A percentile compares a stretch with the other conserved stretches of the same genome.
These are phyloP conservation scores for Cottoperca gobio DNA, from an alignment of 2,797 vertebrate species.

Conservation along the genomic window DNA sequence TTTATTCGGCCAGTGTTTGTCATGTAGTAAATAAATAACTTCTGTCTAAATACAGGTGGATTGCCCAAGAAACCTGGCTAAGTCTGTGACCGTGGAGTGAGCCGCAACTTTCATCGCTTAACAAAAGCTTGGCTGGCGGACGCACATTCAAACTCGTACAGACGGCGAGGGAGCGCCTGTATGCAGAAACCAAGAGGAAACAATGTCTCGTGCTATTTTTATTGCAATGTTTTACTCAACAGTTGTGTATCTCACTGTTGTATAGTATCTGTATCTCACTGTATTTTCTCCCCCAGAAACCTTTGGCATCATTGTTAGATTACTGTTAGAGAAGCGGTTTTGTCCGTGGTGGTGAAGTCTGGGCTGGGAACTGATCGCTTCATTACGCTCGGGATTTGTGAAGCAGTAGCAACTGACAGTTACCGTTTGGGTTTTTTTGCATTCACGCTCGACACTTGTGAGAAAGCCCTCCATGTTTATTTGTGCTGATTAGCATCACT, in stretches of 20 bases:
- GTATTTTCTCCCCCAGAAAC: conserved; percentile 44
- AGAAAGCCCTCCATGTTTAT: conserved; percentile 20
- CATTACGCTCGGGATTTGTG: conserved; percentile 8
- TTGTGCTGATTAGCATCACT: conserved; percentile 38
- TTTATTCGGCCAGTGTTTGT: conserved; percentile 1
- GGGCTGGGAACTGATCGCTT: conserved; percentile 42
- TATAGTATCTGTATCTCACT: conserved; percentile 51
- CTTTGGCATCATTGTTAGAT: conserved; percentile 28
- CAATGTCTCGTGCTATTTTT: conserved; percentile 61
- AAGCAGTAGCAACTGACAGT: conserved; percentile 28
- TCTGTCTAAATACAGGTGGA: conserved; percentile 89
- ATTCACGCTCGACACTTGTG: conserved; percentile 12
- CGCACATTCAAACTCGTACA: conserved; percentile 14
- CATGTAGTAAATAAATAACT: background rate
- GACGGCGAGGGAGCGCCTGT: conserved; percentile 22
- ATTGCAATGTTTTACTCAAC: conserved; percentile 53
- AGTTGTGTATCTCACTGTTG: conserved; percentile 48
- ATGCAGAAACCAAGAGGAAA: conserved; percentile 53
- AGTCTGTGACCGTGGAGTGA: conserved; percentile 98
- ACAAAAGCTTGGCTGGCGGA: conserved; percentile 40
- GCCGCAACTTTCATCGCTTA: conserved; percentile 14
- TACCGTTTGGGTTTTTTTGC: conserved; percentile 5
- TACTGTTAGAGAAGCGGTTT: conserved; percentile 39
- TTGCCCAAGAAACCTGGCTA: conserved; percentile 98
- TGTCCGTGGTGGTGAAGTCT: conserved; percentile 60